Evolutionary conservation across 2,113 vertebrate genomes (phyloP).

Genomic region (Hypocryptadius cinnamomeus): DNA sequence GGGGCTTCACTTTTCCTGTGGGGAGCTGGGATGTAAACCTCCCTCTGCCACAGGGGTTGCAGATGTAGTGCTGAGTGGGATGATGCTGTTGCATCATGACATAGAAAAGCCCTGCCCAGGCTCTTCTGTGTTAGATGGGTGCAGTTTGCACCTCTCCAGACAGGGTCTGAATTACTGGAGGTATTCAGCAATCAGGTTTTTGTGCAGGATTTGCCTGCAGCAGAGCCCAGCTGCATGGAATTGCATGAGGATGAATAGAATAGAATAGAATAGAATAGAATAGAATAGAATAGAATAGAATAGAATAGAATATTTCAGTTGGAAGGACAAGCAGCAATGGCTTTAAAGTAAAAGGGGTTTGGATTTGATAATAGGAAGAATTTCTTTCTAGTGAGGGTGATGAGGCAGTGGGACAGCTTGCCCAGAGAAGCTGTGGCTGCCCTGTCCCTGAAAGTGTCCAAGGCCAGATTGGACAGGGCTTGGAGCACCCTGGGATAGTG

Average conservation of each 20-base stretch:
- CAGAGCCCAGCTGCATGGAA: not conserved
- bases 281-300: not conserved
- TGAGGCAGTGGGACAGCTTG: not conserved
- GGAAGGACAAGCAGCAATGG: not conserved
- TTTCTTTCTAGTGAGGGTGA: not conserved
- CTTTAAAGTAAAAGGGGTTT: not conserved
- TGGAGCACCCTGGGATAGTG: rapidly evolving
- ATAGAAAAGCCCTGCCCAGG: not conserved
- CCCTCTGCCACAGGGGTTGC: not conserved
- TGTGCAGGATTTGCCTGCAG: not conserved
- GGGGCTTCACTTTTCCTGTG: not conserved
- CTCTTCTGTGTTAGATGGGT: not conserved
- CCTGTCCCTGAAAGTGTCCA: not conserved
- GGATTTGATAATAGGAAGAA: not conserved
- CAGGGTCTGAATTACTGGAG: not conserved
- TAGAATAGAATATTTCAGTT: not conserved
- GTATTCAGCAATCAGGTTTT: not conserved
- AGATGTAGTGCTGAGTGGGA: rapidly evolving
- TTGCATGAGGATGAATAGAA: not conserved
- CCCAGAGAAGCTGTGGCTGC: not conserved
- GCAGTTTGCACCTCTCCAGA: not conserved
- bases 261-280: not conserved
- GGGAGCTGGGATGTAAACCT: not conserved
- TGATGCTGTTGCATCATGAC: rapidly evolving
- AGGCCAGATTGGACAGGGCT: not conserved